Conservation (phyloP, 2,113 vertebrate species). For the Tupaia tana region DNA sequence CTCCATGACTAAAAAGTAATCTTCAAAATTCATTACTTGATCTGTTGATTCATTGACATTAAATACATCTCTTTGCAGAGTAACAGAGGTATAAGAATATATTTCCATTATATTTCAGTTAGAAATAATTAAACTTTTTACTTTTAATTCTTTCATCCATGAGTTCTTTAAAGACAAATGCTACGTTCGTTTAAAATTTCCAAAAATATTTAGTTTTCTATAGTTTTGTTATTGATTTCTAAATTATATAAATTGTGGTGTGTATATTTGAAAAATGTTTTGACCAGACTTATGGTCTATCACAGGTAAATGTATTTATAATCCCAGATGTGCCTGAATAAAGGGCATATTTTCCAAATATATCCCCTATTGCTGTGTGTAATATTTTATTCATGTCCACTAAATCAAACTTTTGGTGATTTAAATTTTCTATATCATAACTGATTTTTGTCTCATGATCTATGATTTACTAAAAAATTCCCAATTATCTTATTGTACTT, state of each 20-base stretch:
- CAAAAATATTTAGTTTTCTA: background rate
- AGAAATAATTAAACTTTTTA: background rate
- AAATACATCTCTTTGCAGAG: background rate
- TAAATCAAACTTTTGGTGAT: background rate
- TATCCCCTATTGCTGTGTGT: background rate
- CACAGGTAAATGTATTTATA: background rate
- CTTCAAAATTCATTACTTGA: background rate
- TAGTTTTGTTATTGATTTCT: background rate
- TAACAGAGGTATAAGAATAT: background rate
- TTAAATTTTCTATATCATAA: background rate
- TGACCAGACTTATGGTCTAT: background rate
- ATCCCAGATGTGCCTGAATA: background rate
- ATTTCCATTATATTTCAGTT: background rate
- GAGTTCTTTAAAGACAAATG: background rate
- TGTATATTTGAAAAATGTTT: background rate
- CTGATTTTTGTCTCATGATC: background rate
- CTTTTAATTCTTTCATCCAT: background rate
- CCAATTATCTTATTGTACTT: background rate
- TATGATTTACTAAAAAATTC: background rate
- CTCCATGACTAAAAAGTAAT: background rate
- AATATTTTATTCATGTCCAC: background rate
- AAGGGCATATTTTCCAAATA: background rate
- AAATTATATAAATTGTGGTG: background rate
- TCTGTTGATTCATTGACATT: slow-evolving; percentile 3
- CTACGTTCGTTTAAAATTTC: background rate